These are phyloP conservation scores for Macrochelys suwanniensis DNA, from an alignment of 2,797 vertebrate genomes.

Conservation along the genomic window DNA sequence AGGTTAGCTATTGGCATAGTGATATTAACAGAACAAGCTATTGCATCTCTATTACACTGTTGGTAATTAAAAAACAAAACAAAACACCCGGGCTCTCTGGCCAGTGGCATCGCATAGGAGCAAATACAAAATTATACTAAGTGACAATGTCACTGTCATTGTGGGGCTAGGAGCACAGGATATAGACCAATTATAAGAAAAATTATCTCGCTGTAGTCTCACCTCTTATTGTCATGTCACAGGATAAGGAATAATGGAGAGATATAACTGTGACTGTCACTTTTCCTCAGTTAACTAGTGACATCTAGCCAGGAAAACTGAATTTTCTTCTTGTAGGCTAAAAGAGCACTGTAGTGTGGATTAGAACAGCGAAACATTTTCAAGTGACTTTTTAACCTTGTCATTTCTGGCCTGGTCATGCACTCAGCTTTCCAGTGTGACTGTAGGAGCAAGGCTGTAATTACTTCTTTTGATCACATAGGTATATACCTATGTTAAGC, in stretches of 20 bases:
- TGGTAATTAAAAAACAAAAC: background rate
- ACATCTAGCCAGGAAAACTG: background rate
- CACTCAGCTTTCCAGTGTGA: background rate
- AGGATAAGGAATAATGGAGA: background rate
- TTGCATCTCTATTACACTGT: background rate
- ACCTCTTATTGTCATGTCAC: background rate
- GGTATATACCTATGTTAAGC: background rate
- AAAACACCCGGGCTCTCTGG: background rate
- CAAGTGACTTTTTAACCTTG: background rate
- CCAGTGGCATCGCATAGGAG: background rate
- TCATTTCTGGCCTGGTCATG: background rate
- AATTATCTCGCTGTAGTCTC: background rate
- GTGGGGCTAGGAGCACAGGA: background rate
- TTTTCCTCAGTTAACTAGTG: background rate
- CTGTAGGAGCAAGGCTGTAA: background rate
- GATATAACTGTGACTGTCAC: background rate
- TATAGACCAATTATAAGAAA: background rate
- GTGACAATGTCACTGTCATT: slow-evolving; percentile 1
- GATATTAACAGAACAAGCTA: background rate
- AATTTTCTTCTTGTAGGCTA: background rate
- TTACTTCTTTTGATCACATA: background rate
- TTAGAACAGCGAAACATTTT: background rate
- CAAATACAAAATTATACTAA: background rate
- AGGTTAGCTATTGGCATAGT: background rate
- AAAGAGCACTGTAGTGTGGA: background rate